A percentile compares a stretch with the other conserved stretches of the same genome.
Conservation (phyloP, 1,140 invertebrate genomes). For the Papilio dardanus region DNA sequence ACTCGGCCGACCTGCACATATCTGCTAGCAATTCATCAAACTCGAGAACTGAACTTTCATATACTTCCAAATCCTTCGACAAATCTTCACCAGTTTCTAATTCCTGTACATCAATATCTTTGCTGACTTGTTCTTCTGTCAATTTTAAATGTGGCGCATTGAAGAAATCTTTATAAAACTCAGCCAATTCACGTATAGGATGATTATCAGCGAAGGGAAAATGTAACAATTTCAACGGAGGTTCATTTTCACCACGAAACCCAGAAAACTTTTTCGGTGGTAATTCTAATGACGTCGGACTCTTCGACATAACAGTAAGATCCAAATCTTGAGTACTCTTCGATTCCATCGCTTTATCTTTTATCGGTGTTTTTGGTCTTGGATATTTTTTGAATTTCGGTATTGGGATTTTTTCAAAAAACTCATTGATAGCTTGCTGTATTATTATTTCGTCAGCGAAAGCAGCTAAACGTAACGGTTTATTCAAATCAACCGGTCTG, state of each 20-base stretch:
- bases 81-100: slow-evolving; percentile 62
- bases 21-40: slow-evolving; percentile 76
- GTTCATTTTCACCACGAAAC: slow-evolving; percentile 69
- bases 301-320: slow-evolving; percentile 57
- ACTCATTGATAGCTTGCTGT: slow-evolving; percentile 63
- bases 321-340: slow-evolving; percentile 72
- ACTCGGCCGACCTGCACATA: slow-evolving; percentile 73
- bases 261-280: slow-evolving; percentile 74
- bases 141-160: slow-evolving; percentile 75
- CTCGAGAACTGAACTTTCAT: slow-evolving; percentile 71
- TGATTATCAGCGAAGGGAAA: slow-evolving; percentile 76
- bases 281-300: slow-evolving; percentile 71
- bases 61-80: slow-evolving; percentile 65
- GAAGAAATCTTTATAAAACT: slow-evolving; percentile 79
- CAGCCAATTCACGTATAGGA: slow-evolving; percentile 74
- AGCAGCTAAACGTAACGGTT: slow-evolving; percentile 67
- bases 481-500: slow-evolving; percentile 67
- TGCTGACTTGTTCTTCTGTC: slow-evolving; percentile 47
- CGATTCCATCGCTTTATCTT: slow-evolving; percentile 49
- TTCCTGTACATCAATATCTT: slow-evolving; percentile 54
- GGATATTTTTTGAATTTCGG: slow-evolving; percentile 54
- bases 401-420: slow-evolving; percentile 65
- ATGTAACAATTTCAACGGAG: slow-evolving; percentile 67
- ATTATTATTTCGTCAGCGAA: slow-evolving; percentile 70
- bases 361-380: slow-evolving; percentile 41